Base-by-base conservation (phyloP, 2,797 vertebrate genomes). In the Typhlichthys subterraneus region DNA sequence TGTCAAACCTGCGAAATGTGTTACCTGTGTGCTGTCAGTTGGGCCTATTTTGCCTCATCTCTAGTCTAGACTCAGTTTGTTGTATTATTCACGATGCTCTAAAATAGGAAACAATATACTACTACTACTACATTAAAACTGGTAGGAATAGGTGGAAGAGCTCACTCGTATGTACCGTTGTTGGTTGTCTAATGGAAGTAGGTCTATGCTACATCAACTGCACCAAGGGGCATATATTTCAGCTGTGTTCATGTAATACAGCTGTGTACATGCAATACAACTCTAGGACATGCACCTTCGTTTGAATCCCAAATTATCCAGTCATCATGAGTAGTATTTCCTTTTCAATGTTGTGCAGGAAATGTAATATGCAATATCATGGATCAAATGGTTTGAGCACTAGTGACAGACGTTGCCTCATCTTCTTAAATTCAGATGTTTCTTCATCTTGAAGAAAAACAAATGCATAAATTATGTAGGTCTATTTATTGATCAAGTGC, bases 21-120 rank as follows among this genome's bases (percentile, higher is more conserved):
- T 70, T 69, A 84, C 82, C 81, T 85, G 86, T 83, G 70, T 68
- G 79, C 74, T 72, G 73, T 78, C 73, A 82, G 70, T 17, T 14
- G 72, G 87, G 87, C 85, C 89, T 86, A 67, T 61, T 80, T 56
- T 50, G 51, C 17, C 52, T 47, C 17, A 17, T 14, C 50, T 33
- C 9, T 61, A 50, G 29, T 76, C 64, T 68, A 71, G 70, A 58
- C 80, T 76, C 58, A 70, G 75, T 88, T 84, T 86, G 81, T 85
- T 83, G 85, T 75, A 53, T 50, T 69, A 70, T 63, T 62, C 48
- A 58, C 65, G 59, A 57, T 63, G 45, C 67, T 63, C 59, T 63
- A 50, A 29, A 47, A 63, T 52, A 23, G 10, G 48, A 69, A 57
- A 72, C 51, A 48, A 48, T 59, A 47, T 59, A 12, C 13, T 55